Evolutionary conservation across 2,888 invertebrate genomes (phyloP).

Genomic region (Drosophila diplacantha): DNA sequence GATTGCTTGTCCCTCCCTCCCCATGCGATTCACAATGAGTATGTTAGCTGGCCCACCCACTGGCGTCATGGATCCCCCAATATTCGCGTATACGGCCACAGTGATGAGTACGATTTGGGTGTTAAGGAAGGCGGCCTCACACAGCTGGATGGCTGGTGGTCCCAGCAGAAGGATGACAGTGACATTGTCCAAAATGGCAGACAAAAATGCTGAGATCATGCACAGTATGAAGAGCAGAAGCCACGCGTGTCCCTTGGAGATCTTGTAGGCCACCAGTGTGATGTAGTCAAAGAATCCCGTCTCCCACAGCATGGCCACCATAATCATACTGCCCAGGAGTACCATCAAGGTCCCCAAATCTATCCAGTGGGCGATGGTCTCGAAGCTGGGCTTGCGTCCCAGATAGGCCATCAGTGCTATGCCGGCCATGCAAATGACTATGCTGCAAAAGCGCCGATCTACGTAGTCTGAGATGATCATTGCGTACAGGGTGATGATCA

Average conservation of each 20-base stretch:
- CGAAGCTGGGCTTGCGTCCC: constrained; percentile 82
- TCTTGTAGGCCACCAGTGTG: constrained; percentile 83
- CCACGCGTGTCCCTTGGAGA: constrained; percentile 85
- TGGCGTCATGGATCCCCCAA: constrained; percentile 11
- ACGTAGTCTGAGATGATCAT: constrained; percentile 87
- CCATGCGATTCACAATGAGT: not conserved
- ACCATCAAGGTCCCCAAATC: constrained; percentile 84
- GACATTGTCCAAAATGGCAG: constrained; percentile 87
- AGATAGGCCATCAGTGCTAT: constrained; percentile 83
- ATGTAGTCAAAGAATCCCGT: constrained; percentile 88
- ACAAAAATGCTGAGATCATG: constrained; percentile 82
- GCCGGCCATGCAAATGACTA: constrained; percentile 81
- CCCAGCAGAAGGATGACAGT: constrained; percentile 87
- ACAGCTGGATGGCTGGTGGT: constrained; percentile 87
- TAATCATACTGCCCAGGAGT: constrained; percentile 87
- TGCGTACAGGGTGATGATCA: constrained; percentile 85
- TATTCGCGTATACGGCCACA: not conserved
- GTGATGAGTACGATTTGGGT: constrained; percentile 6
- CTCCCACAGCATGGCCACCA: constrained; percentile 86
- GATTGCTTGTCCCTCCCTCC: fast-evolving
- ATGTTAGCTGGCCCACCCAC: constrained; percentile 2
- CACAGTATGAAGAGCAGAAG: constrained; percentile 84
- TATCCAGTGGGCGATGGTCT: constrained; percentile 84
- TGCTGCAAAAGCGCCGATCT: constrained; percentile 76
- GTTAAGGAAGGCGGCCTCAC: constrained; percentile 70